Base-by-base conservation (phyloP, 2,888 invertebrate species). In the Palloptera scutellata region DNA sequence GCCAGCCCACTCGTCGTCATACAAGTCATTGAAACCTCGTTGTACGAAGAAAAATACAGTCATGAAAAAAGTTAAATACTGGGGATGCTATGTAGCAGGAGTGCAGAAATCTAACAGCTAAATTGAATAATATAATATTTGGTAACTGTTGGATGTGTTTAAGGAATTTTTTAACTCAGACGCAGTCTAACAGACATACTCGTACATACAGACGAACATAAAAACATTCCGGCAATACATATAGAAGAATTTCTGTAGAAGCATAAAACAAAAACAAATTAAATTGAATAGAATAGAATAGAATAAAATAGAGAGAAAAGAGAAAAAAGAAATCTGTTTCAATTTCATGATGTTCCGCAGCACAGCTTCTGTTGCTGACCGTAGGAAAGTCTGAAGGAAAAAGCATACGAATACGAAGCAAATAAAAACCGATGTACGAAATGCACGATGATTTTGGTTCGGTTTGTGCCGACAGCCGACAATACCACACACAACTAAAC, bases 1-100 rank as follows among this genome's bases (percentile, higher is more conserved):
- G 11, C 45, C 45, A 45, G 45, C 15, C 48, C 48, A 48, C 48
- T 4, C 15, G 12, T 10, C 48, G 15, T 48, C n/a, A 13, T 2
- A 48, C 15, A 48, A 8, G 15, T 5, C 10, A 30, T 30, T 30
- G 30, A 30, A 30, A 30, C 6, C 30, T 6, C 30, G 30, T 30
- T 30, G 30, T 30, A 30, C 30, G 30, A 30, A 30, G 30, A 30
- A 30, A 30, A 30, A 30, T 30, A 30, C 30, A 30, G 30, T 30
- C 30, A 30, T 15, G 15, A 15, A 13, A 15, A n/a, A 48, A 48
- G 15, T 15, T 3, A 15, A 48, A 15, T 48, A n/a, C 12, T 54
- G 17, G 54, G 54, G 54, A 54, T 54, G 54, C 54, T 15, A 54
- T 15, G 20, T 54, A 20, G 17, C 54, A 54, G 54, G 20, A n/a